These are phyloP conservation scores for Rhagium mordax DNA, from an alignment of 2,888 invertebrate species.

Conservation along the genomic window DNA sequence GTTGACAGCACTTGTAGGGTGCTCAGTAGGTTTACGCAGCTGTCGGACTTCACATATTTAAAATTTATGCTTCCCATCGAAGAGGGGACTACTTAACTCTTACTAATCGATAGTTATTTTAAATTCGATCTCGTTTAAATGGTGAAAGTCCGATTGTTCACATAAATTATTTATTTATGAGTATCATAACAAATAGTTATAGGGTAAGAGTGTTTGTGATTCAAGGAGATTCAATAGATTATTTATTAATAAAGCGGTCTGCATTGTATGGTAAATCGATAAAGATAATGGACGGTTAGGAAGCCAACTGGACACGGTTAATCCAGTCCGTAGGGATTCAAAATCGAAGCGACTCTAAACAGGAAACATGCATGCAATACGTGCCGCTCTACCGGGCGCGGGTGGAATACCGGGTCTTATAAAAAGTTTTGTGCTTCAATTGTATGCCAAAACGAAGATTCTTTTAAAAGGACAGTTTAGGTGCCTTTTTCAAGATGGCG, in stretches of 20 bases:
- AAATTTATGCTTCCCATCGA: constrained; percentile 52
- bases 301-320: neutral
- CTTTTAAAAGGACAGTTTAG: no score
- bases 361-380: no score
- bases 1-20: constrained; percentile 34
- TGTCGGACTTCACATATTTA: constrained; percentile 56
- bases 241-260: neutral
- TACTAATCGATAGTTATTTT: constrained; percentile 11
- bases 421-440: no score
- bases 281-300: neutral
- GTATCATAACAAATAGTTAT: no score
- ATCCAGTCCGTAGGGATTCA: neutral
- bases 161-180: no score
- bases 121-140: neutral
- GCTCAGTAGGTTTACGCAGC: constrained; percentile 47
- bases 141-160: neutral
- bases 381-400: no score
- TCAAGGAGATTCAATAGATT: neutral
- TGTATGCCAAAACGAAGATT: no score
- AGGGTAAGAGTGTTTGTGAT: neutral
- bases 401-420: no score
- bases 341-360: no score
- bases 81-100: constrained; percentile 28
- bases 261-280: neutral
- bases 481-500: no score